Percentiles rank a stretch among this genome's conserved stretches.
Evolutionary conservation across 2,113 vertebrate species (phyloP).

Genomic region (Anser brachyrhynchus): DNA sequence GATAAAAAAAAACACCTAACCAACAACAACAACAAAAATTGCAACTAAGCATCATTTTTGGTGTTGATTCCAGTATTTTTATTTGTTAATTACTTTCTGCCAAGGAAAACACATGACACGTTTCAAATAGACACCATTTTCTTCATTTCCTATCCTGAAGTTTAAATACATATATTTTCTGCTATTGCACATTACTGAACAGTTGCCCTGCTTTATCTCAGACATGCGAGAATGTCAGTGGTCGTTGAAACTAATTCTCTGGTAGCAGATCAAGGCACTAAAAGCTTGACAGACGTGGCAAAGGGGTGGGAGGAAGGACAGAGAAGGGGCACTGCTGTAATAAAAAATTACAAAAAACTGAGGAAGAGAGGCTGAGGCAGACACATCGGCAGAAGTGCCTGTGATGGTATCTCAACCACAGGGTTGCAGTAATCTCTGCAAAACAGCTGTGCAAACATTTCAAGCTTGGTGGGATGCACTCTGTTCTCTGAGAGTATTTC

Average conservation of each 20-base stretch:
- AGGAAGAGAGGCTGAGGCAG: not conserved
- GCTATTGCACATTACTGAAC: not conserved
- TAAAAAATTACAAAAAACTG: not conserved
- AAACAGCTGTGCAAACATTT: conserved; percentile 33
- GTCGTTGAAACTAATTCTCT: not conserved
- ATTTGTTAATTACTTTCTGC: not conserved
- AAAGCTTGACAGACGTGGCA: not conserved
- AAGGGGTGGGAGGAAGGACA: accelerated
- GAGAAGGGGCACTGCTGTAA: not conserved
- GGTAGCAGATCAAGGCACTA: not conserved
- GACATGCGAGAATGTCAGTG: not conserved
- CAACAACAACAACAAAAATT: not conserved
- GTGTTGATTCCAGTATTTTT: not conserved
- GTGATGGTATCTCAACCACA: not conserved
- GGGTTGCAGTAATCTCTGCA: not conserved
- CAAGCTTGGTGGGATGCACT: not conserved
- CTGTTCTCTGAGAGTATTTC: accelerated
- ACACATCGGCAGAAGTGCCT: not conserved
- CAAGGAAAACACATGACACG: not conserved
- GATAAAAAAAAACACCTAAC: not conserved
- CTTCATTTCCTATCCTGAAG: not conserved
- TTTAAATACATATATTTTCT: not conserved
- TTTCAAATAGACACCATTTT: not conserved
- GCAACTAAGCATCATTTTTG: not conserved
- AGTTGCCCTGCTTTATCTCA: not conserved